A percentile compares a stretch with the other conserved stretches of the same genome.
phyloP scores from a whole-genome alignment of 1,140 invertebrate species.

The Leguminivora glycinivorella region DNA sequence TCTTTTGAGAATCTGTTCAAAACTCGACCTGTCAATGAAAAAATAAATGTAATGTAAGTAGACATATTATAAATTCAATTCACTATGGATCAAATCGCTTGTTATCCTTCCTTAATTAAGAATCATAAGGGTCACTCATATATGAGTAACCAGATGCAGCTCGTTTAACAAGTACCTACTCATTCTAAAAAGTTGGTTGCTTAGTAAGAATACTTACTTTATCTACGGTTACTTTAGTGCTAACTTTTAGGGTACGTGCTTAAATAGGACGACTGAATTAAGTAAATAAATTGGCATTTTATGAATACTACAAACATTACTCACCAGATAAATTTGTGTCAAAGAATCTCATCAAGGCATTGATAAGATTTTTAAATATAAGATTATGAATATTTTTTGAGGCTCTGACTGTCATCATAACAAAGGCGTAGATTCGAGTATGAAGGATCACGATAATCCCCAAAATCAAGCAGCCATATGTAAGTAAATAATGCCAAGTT shows the following conservation, averaged over 20 bases:
- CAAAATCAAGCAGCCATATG: conserved; percentile 51
- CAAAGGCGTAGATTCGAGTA: conserved; percentile 75
- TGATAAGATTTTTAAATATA: conserved; percentile 82
- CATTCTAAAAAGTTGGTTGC: too few species aligned
- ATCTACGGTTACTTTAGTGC: too few species aligned
- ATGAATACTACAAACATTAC: conserved; percentile 31
- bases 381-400: conserved; percentile 83
- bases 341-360: conserved; percentile 88
- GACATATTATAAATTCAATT: background rate
- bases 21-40: conserved; percentile 79
- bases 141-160: too few species aligned
- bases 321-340: conserved; percentile 87
- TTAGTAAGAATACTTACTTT: too few species aligned
- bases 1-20: conserved; percentile 80
- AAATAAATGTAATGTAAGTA: background rate
- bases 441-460: conserved; percentile 64
- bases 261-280: too few species aligned
- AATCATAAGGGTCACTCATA: too few species aligned
- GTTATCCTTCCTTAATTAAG: too few species aligned
- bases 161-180: too few species aligned
- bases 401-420: conserved; percentile 80
- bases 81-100: background rate
- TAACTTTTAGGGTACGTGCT: too few species aligned
- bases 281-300: too few species aligned
- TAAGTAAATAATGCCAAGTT: conserved; percentile 53